Evolutionary conservation across 2,797 vertebrate genomes (phyloP).

Genomic region (Periparus ater): DNA sequence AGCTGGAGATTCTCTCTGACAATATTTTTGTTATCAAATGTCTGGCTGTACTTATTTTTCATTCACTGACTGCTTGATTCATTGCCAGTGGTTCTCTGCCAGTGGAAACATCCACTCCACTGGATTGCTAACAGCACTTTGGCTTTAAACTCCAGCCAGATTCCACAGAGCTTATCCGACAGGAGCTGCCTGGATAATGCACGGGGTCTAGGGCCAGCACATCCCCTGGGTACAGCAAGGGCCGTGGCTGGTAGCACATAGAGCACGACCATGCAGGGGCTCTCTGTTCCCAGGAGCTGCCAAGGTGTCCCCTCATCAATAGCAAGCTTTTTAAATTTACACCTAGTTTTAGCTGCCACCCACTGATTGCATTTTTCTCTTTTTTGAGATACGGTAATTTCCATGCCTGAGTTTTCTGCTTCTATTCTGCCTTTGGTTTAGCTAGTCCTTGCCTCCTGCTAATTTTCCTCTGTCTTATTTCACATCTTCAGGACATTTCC

Average conservation of each 20-base stretch:
- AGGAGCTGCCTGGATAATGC: neutral
- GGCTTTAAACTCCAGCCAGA: neutral
- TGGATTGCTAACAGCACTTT: neutral
- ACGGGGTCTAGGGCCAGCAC: neutral
- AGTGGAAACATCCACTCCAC: slow-evolving; percentile 8
- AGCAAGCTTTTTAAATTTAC: neutral
- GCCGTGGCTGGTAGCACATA: accelerated
- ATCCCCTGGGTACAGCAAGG: neutral
- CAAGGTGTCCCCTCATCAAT: neutral
- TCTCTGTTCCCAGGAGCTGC: neutral
- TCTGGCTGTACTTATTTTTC: slow-evolving; percentile 29
- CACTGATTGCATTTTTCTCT: neutral
- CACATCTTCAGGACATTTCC: neutral
- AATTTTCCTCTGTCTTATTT: neutral
- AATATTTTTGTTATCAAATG: slow-evolving; percentile 39
- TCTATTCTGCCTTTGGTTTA: neutral
- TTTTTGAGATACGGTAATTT: neutral
- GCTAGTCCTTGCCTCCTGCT: neutral
- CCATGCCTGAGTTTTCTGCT: neutral
- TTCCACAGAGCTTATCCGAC: neutral
- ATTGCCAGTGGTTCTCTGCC: neutral
- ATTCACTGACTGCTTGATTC: slow-evolving; percentile 14
- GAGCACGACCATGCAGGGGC: neutral
- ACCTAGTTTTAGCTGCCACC: neutral
- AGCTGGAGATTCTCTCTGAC: slow-evolving; percentile 2